Conservation (phyloP, 2,888 invertebrate species). For the Dynastes hyllus region DNA sequence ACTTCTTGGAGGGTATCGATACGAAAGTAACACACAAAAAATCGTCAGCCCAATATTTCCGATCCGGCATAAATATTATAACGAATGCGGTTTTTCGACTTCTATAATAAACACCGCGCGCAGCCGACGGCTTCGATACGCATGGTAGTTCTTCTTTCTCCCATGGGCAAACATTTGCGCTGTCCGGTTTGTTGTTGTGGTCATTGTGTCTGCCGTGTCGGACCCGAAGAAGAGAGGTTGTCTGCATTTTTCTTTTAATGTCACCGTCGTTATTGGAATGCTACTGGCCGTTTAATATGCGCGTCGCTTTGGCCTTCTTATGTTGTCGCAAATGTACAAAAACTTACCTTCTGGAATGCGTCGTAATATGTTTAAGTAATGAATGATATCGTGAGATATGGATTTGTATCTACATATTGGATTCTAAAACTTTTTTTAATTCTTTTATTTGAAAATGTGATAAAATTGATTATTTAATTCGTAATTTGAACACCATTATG, state of each 20-base stretch:
- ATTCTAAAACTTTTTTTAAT: too few relatives aligned
- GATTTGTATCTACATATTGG: not conserved
- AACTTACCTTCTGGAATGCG: too few relatives aligned
- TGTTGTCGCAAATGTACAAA: not conserved
- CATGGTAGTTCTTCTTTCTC: constrained; percentile 31
- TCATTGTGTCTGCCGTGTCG: constrained; percentile 43
- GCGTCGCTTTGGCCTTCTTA: constrained; percentile 17
- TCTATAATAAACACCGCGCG: constrained; percentile 34
- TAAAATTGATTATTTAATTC: too few relatives aligned
- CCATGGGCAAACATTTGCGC: constrained; percentile 43
- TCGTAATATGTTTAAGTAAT: not conserved
- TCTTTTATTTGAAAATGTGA: too few relatives aligned
- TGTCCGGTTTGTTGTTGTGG: constrained; percentile 48
- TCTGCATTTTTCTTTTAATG: constrained; percentile 48
- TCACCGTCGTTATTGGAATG: constrained; percentile 39
- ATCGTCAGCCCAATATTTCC: too few relatives aligned
- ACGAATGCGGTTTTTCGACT: constrained; percentile 46
- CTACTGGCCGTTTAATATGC: constrained; percentile 37
- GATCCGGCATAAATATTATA: constrained; percentile 10
- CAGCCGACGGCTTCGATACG: constrained; percentile 13
- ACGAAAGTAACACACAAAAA: too few relatives aligned
- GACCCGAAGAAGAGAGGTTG: constrained; percentile 28
- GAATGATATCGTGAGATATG: not conserved
- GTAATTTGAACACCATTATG: too few relatives aligned
- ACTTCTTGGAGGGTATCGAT: too few relatives aligned